Base-by-base conservation (phyloP, 2,888 invertebrate genomes). In the Seira ritae region DNA sequence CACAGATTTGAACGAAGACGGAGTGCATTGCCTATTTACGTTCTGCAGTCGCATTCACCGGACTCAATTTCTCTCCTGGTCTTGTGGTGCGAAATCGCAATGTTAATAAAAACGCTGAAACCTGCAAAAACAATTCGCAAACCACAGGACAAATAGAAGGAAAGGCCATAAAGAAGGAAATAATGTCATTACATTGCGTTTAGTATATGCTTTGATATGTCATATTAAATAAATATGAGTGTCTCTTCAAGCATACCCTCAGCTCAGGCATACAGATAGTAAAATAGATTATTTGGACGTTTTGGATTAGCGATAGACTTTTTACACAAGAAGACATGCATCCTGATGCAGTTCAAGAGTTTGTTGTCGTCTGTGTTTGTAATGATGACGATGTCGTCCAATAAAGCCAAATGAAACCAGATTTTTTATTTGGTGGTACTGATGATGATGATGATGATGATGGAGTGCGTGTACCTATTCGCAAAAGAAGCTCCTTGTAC, bases 311-410 rank as follows among this genome's bases (percentile, higher is more conserved):
- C 2, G 31, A 4, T 31, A 4, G 31, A 31, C 3, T 31, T 2
- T 31, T 31, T 2, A 31, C 31, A 4, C 31, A 31, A 31, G 31
- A 31, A 31, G 31, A 31, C 3, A 42, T 73, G 50, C 75, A 66
- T 60, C 76, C 19, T 60, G 60, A 79, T 79, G 79, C 79, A 79
- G 73, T 50, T 80, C 80, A 62, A 69, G 73, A 46, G 80, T 74
- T 80, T 80, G 62, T 80, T 79, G 72, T 71, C 71, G 31, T 69
- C 71, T 73, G 71, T 55, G 55, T 55, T 55, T 55, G 55, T 12
- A 55, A 55, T 55, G 55, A 55, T 55, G 55, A 55, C 17, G 55
- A 8, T 55, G 55, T 50, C 72, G 79, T 72, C 79, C 72, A 73
- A 79, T 68, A 31, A 74, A 74, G 60, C 46, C 42, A 80, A 80